These are phyloP conservation scores for Propithecus coquereli DNA, from an alignment of 2,113 vertebrate species.

Conservation along the genomic window DNA sequence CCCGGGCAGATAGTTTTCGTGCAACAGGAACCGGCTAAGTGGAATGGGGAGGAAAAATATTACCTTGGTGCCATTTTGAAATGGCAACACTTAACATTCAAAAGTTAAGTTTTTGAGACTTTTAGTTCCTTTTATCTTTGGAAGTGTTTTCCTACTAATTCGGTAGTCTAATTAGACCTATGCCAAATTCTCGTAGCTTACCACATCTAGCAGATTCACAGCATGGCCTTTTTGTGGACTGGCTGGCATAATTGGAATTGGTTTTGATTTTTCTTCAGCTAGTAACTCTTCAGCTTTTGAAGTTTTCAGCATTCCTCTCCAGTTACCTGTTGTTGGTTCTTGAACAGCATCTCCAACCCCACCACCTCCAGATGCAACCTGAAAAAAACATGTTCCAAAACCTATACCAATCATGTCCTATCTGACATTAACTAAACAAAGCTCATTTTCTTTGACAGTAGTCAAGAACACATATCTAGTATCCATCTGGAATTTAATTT, in stretches of 20 bases:
- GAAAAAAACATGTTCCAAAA: slow-evolving; percentile 62
- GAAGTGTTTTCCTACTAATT: neutral
- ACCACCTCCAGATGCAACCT: slow-evolving; percentile 74
- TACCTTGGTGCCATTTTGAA: slow-evolving; percentile 35
- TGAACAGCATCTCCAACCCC: slow-evolving; percentile 81
- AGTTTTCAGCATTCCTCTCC: slow-evolving; percentile 96
- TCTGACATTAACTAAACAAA: neutral
- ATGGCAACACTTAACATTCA: slow-evolving; percentile 7
- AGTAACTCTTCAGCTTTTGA: slow-evolving; percentile 86
- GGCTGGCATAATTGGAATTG: slow-evolving; percentile 75
- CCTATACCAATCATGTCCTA: neutral
- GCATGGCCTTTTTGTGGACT: slow-evolving; percentile 94
- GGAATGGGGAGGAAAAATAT: neutral
- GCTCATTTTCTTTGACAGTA: neutral
- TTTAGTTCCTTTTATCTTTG: neutral
- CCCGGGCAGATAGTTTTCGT: slow-evolving; percentile 95
- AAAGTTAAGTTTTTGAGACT: neutral
- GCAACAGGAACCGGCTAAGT: slow-evolving; percentile 96
- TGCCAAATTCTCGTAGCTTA: slow-evolving; percentile 71
- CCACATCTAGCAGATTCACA: slow-evolving; percentile 97
- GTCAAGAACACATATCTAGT: neutral
- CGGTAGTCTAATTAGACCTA: neutral
- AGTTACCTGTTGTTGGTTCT: slow-evolving; percentile 90
- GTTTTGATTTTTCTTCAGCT: slow-evolving; percentile 83
- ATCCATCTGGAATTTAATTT: slow-evolving; percentile 1